Base-by-base conservation (phyloP, 2,888 invertebrate species). In the Meta bourneti region DNA sequence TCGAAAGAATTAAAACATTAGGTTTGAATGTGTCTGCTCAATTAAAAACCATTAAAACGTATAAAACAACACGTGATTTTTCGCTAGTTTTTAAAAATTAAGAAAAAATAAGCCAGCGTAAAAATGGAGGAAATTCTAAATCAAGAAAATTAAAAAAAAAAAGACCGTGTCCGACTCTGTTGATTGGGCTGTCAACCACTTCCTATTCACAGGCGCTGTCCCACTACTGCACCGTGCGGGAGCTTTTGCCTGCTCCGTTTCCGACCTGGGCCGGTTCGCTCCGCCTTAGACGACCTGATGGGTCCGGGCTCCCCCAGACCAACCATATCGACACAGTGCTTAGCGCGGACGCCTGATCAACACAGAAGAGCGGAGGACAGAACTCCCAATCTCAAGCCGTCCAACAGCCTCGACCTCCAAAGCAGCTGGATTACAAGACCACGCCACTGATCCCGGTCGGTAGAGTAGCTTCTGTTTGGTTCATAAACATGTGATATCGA, bases 171-270 rank as follows among this genome's bases (percentile, higher is more conserved):
- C 96, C 96, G 96, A 96, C 96, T 97, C 94, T 97, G 95, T 97
- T 96, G 96, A 96, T 96, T 96, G 96, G 97, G 98, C 98, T 98
- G 97, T 96, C 94, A 94, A 94, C 94, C 94, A 94, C 96, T 96
- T 96, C 96, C 96, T 97, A 98, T 98, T 98, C 98, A 97, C 97
- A 97, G 97, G 97, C 97, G 98, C 98, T 97, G 97, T 98, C 98
- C 98, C 98, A 97, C 98, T 98, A 98, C 98, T 98, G 98, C 97
- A 96, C 97, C 96, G 98, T 98, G 97, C 98, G 98, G 98, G 97
- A 97, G 97, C 98, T 98, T 98, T 98, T 98, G 98, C 98, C 98
- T 98, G 98, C 98, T 98, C 97, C 97, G 98, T 98, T 98, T 97
- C 98, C 98, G 97, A 97, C 97, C 98, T 98, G 98, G 97, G 98